Evolutionary conservation across 1,140 invertebrate species (phyloP).

Genomic region (Leptopilina clavipes): DNA sequence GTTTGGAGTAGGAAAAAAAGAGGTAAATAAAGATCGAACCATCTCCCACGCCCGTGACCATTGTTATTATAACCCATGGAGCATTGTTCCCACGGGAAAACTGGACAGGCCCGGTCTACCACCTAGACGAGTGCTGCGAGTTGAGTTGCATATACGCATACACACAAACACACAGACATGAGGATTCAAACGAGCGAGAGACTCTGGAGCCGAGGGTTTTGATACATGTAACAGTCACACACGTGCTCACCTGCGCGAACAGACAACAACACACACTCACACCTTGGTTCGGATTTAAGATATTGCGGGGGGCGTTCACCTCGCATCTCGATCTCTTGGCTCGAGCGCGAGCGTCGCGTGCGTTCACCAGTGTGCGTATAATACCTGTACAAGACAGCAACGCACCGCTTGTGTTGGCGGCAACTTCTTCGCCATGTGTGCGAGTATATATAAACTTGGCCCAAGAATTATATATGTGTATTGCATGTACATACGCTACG

Average conservation of each 20-base stretch:
- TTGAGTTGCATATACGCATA: conserved; percentile 34
- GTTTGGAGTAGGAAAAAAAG: not conserved
- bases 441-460: conserved; percentile 5
- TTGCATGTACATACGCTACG: not conserved
- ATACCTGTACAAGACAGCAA: not conserved
- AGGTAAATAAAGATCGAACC: conserved; percentile 67
- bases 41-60: conserved; percentile 65
- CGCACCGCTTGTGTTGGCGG: conserved; percentile 32
- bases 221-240: conserved; percentile 21
- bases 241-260: conserved; percentile 37
- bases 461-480: conserved; percentile 4
- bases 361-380: conserved; percentile 40
- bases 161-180: no score
- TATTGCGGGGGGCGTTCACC: conserved; percentile 70
- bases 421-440: conserved; percentile 47
- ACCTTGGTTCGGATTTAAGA: conserved; percentile 65
- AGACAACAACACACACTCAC: conserved; percentile 37
- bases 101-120: conserved; percentile 64
- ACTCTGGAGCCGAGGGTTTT: not conserved
- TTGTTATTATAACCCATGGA: conserved; percentile 68
- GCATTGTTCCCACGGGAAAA: conserved; percentile 71
- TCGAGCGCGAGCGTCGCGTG: conserved; percentile 45
- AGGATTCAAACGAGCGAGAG: not conserved
- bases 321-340: conserved; percentile 61
- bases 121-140: conserved; percentile 49